phyloP scores from a whole-genome alignment of 2,888 invertebrate genomes.

The Portevinia maculata region DNA sequence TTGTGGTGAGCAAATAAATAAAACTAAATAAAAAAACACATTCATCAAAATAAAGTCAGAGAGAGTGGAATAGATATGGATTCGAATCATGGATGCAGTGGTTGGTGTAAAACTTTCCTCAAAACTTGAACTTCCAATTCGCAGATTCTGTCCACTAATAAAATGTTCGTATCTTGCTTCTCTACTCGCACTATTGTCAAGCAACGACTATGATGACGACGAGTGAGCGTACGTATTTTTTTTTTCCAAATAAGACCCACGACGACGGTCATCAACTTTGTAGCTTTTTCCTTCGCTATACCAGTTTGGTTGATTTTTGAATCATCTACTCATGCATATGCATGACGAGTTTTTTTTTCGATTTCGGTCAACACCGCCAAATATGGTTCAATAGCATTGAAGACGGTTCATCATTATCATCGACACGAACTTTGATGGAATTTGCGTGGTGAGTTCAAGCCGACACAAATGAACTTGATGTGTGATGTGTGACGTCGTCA shows the following conservation, averaged over 20 bases:
- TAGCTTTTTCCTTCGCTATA: background rate
- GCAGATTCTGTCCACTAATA: too few species aligned
- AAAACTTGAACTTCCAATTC: too few species aligned
- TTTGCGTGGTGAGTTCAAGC: constrained; percentile 23
- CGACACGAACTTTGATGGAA: constrained; percentile 37
- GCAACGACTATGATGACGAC: background rate
- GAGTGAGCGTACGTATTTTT: constrained; percentile 2
- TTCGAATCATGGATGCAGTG: background rate
- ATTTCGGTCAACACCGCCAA: constrained; percentile 60
- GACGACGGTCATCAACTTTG: constrained; percentile 58
- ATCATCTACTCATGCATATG: constrained; percentile 30
- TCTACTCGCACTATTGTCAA: background rate
- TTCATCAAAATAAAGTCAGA: constrained; percentile 13
- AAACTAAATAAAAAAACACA: constrained; percentile 4
- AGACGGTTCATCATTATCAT: constrained; percentile 55
- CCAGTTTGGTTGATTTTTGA: background rate
- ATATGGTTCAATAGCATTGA: constrained; percentile 62
- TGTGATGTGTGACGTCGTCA: constrained; percentile 25
- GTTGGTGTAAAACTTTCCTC: too few species aligned
- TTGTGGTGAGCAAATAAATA: constrained; percentile 37
- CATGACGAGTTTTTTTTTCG: constrained; percentile 24
- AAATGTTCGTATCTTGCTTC: too few species aligned
- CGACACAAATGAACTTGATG: constrained; percentile 20
- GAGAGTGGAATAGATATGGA: background rate
- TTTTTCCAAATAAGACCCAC: constrained; percentile 56